Conservation (phyloP, 2,113 vertebrate species). For the Dicrurus megarhynchus region DNA sequence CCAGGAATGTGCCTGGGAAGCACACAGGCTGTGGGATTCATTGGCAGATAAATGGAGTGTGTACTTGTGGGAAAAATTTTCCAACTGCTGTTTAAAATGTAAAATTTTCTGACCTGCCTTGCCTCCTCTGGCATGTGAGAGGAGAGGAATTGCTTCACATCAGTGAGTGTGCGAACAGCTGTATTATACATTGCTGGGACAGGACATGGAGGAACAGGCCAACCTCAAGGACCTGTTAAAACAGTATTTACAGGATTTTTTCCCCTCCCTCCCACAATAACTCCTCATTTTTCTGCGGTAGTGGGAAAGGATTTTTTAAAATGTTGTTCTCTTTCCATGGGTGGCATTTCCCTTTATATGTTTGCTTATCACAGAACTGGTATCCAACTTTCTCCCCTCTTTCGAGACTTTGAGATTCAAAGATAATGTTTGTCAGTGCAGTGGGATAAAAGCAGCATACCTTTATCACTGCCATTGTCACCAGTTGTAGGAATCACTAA, state of each 20-base stretch:
- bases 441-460: not conserved
- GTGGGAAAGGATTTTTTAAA: not conserved
- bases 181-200: not conserved
- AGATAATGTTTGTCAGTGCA: not conserved
- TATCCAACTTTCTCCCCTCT: not conserved
- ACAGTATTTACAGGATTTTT: not conserved
- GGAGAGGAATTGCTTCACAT: not conserved
- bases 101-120: not conserved
- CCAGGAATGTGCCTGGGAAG: not conserved
- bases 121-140: not conserved
- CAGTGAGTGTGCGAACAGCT: not conserved
- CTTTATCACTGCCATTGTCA: constrained; percentile 33
- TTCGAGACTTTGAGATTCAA: not conserved
- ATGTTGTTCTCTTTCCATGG: not conserved
- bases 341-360: not conserved
- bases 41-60: not conserved
- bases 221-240: constrained; percentile 1
- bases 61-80: not conserved
- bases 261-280: not conserved
- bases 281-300: not conserved
- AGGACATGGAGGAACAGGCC: not conserved
- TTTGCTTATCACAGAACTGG: not conserved
- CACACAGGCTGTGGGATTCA: not conserved
- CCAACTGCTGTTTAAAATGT: not conserved
- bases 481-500: constrained; percentile 25